Evolutionary conservation across 2,797 vertebrate genomes (phyloP), one percentile per base, ranked within the genome.

Genomic region (Rhynchotus rufescens): DNA sequence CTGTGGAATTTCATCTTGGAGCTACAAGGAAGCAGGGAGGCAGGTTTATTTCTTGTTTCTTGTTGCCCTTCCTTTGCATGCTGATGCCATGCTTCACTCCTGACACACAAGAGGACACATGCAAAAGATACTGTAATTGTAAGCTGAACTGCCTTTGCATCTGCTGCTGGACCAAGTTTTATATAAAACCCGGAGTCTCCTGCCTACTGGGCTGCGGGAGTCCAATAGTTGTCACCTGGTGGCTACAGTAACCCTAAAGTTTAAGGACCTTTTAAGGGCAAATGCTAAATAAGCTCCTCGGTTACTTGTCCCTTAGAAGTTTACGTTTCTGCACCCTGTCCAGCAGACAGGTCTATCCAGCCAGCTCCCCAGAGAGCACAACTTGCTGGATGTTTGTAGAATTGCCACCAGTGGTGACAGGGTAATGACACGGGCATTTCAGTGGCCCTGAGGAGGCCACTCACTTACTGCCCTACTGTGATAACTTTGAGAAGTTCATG

Each of bases 141-240:
- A 73, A 95, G 88, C 71, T 95, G 96, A 97, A 95, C 75, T 90
- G 75, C 90, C 92, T 97, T 97, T 92, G 75, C 92, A 68, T 75
- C 69, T 97, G 94, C 93, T 97, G 96, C 95, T 97, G 97, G 95
- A 96, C 97, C 97, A 97, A 92, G 93, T 96, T 97, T 86, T 95
- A 61, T 74, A 17, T 13, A 54, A 80, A 94, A 76, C 61, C 90
- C 83, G 25, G 20, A 3, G 34, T 9, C 88, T 89, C 80, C 90
- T 95, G 92, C 85, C 79, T 16, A 47, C 78, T 66, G 57, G 1
- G 3, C 52, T 11, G 56, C 84, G 34, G 95, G 91, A 94, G 89
- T 54, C 79, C 74, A 47, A 47, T 62, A 87, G 75, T 86, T 94
- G 28, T 82, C 28, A 91, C 88, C 95, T 94, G 95, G 91, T 96